phyloP scores from a whole-genome alignment of 2,113 vertebrate species.

The Tragelaphus buxtoni region DNA sequence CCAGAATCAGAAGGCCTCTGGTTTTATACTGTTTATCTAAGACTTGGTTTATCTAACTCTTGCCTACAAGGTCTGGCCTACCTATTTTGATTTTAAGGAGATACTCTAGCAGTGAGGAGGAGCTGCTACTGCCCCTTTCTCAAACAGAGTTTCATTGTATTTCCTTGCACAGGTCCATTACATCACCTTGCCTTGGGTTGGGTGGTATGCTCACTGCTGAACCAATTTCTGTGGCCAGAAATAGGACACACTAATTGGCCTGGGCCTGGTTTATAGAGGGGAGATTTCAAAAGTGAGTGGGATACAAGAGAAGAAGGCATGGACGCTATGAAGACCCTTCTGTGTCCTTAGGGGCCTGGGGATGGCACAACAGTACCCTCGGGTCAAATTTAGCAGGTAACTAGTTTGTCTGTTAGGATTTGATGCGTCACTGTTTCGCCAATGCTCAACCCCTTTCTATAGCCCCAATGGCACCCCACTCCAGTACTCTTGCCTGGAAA shows the following conservation, averaged over 20 bases:
- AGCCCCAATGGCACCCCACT: background rate
- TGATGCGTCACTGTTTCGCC: background rate
- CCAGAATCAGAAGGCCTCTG: background rate
- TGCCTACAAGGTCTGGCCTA: background rate
- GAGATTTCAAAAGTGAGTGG: background rate
- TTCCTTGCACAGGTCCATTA: background rate
- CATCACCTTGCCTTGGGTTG: accelerated
- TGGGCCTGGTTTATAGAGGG: background rate
- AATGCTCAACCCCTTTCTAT: background rate
- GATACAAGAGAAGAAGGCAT: background rate
- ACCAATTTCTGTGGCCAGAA: background rate
- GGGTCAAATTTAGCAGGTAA: background rate
- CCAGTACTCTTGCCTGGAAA: no score
- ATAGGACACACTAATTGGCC: background rate
- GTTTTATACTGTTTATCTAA: background rate
- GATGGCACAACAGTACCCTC: background rate
- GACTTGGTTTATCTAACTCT: background rate
- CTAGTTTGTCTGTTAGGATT: background rate
- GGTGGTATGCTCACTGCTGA: background rate
- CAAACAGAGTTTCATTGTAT: background rate
- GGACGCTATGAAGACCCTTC: background rate
- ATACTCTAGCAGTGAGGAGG: background rate
- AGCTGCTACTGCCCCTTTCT: background rate
- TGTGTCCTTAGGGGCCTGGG: accelerated
- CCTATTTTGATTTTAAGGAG: background rate